These are phyloP conservation scores for Heliconius himera DNA, from an alignment of 1,140 invertebrate genomes.

Conservation along the genomic window DNA sequence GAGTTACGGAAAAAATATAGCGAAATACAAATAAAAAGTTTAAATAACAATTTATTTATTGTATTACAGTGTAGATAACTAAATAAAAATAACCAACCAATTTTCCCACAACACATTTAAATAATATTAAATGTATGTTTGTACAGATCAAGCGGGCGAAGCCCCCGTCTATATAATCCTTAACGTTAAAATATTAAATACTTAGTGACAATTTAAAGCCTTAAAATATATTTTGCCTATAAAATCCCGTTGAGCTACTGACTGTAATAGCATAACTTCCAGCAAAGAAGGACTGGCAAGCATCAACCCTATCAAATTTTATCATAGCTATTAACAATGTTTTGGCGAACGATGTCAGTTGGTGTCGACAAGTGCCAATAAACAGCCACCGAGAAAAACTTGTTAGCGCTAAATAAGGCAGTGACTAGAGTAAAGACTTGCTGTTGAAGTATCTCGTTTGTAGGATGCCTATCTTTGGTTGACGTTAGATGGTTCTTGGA, in stretches of 20 bases:
- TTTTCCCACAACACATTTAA: too few relatives aligned
- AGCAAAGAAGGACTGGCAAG: constrained; percentile 45
- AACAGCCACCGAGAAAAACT: constrained; percentile 32
- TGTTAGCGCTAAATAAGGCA: constrained; percentile 23
- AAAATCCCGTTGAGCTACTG: constrained; percentile 45
- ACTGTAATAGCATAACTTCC: constrained; percentile 51
- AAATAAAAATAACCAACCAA: too few relatives aligned
- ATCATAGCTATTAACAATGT: constrained; percentile 72
- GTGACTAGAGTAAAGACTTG: constrained; percentile 16
- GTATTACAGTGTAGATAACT: too few relatives aligned
- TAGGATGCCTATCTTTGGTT: constrained; percentile 17
- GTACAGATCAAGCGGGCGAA: too few relatives aligned
- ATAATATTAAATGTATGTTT: too few relatives aligned
- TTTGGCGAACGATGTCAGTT: constrained; percentile 59
- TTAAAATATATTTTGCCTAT: constrained; percentile 35
- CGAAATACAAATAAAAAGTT: too few relatives aligned
- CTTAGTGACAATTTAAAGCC: neutral
- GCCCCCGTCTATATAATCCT: neutral
- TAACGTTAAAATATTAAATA: neutral
- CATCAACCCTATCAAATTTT: constrained; percentile 71
- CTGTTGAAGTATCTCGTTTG: neutral
- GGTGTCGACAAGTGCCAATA: constrained; percentile 40
- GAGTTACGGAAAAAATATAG: too few relatives aligned
- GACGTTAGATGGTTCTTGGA: neutral
- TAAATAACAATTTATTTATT: too few relatives aligned